phyloP scores from a whole-genome alignment of 2,797 vertebrate species.

The Sebastes minor region DNA sequence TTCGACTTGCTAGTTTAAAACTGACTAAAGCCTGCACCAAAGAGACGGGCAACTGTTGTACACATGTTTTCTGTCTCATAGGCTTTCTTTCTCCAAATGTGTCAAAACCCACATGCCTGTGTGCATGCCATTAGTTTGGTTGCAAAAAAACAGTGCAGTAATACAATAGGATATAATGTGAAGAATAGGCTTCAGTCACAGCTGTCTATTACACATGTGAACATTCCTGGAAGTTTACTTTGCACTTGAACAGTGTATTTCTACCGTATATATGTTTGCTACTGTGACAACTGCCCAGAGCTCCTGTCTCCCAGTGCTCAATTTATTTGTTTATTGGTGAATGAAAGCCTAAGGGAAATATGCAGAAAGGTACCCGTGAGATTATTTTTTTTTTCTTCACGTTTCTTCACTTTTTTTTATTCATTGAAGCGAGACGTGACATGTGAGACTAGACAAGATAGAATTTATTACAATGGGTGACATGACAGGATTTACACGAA shows the following conservation, averaged over 20 bases:
- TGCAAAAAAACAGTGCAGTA: not conserved
- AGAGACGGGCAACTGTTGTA: slow-evolving; percentile 36
- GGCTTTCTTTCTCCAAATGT: slow-evolving; percentile 6
- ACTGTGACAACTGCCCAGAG: not conserved
- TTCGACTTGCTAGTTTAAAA: slow-evolving; percentile 48
- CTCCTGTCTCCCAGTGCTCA: not conserved
- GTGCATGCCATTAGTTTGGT: not conserved
- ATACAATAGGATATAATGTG: not conserved
- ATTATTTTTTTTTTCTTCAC: no score
- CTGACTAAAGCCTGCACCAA: slow-evolving; percentile 45
- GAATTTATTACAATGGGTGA: no score
- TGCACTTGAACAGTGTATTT: not conserved
- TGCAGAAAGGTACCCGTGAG: not conserved
- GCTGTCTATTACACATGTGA: not conserved
- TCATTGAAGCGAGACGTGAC: not conserved
- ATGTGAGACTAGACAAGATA: not conserved
- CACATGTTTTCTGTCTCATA: slow-evolving; percentile 3
- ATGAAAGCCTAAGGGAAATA: not conserved
- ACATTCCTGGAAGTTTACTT: not conserved
- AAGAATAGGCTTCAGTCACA: no score
- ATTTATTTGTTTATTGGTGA: not conserved
- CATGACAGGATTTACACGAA: no score
- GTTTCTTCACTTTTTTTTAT: not conserved
- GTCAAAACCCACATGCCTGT: not conserved
- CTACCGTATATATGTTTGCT: not conserved